Evolutionary conservation across 2,888 invertebrate genomes (phyloP), one percentile per base, ranked within the genome.

Genomic region (Dusona sp.): DNA sequence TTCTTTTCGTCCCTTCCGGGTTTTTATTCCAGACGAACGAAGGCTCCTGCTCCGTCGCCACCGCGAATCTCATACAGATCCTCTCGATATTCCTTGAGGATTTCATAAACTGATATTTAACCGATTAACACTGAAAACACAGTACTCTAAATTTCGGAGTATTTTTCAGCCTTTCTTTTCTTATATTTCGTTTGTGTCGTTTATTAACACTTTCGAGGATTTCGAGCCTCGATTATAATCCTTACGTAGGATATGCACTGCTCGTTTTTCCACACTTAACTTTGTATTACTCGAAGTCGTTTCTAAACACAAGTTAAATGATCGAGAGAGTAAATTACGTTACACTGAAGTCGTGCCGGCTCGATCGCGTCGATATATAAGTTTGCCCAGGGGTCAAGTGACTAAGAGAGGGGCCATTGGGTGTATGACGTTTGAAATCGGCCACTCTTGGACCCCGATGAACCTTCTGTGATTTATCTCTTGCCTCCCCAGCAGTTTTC

Each of bases 51-150:
- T 87, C 85, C 51, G 42, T 61, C 78, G 84, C 85, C 84, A 79
- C 75, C 51, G 75, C 85, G 86, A 92, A 87, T 89, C 81, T 90
- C 92, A 90, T 91, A 85, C 90, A 92, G 86, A 86, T 81, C 85
- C 83, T 79, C 72, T 84, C 79, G 33, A 68, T 72, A 82, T 77
- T 61, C 89, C 83, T 84, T 65, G 48, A 79, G 86, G 88, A 74
- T 83, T 81, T 90, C 92, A 92, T 92, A 88, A 90, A 92, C 89
- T 78, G 45, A 74, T 68, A 61, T 67, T 54, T 78, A 7, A 51
- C 3, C 48, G 48, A n/a, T 48, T 36, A 13, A 9, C 48, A 81
- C 61, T 42, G 54, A 22, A 84, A 70, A 72, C 38, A 54, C 73
- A 29, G 11, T 48, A 2, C 73, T 73, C 61, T 29, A 22, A 42